Evolutionary conservation across 2,113 vertebrate species (phyloP).

Genomic region (Lanius collurio): DNA sequence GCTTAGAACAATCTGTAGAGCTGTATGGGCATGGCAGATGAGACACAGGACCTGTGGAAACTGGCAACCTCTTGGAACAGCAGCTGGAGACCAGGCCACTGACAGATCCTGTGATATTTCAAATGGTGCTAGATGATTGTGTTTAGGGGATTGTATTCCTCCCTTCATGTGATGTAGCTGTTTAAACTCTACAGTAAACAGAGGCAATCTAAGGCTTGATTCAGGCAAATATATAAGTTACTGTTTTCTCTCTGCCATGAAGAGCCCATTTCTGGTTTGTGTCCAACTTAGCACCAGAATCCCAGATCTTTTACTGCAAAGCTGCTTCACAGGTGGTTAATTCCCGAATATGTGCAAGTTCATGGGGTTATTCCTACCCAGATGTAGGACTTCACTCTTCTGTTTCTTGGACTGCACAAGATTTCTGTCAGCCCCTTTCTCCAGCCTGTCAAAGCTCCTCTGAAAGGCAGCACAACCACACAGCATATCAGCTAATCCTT

Average conservation of each 20-base stretch:
- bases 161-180: not conserved
- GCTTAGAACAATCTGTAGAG: not conserved
- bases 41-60: not conserved
- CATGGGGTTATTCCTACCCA: not conserved
- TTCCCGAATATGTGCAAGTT: rapidly evolving
- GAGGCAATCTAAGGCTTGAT: not conserved
- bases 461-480: not conserved
- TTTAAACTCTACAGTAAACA: not conserved
- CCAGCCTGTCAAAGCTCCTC: not conserved
- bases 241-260: not conserved
- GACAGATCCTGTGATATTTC: not conserved
- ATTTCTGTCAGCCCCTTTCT: not conserved
- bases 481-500: not conserved
- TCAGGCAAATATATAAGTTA: not conserved
- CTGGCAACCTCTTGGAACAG: not conserved
- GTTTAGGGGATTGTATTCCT: not conserved
- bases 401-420: not conserved
- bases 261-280: not conserved
- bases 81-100: not conserved
- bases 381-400: not conserved
- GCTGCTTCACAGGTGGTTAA: not conserved
- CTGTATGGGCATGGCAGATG: not conserved
- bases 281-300: not conserved
- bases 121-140: not conserved
- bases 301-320: not conserved